Conservation (phyloP, 2,113 vertebrate species). For the Carassius gibelio region DNA sequence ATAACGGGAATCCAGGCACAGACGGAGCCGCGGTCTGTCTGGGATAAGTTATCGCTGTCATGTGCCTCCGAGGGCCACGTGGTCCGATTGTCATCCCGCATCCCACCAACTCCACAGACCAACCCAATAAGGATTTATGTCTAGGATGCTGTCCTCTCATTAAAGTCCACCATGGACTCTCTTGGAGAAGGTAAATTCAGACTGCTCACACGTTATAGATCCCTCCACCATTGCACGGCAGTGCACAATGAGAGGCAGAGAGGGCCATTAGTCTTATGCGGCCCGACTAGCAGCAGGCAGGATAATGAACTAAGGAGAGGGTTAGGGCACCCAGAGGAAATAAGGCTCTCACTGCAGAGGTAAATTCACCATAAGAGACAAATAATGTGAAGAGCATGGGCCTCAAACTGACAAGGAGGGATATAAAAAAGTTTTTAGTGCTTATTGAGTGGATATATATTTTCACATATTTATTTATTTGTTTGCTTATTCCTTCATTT, state of each 20-base stretch:
- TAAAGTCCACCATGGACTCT: conserved; percentile 58
- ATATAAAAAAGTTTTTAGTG: conserved; percentile 38
- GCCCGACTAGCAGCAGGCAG: conserved; percentile 63
- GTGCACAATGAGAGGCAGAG: conserved; percentile 68
- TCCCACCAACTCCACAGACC: conserved; percentile 64
- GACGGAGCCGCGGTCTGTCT: conserved; percentile 59
- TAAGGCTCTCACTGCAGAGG: conserved; percentile 47
- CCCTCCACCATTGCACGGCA: conserved; percentile 62
- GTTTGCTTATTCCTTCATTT: conserved; percentile 25
- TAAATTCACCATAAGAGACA: conserved; percentile 53
- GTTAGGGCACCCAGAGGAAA: conserved; percentile 49
- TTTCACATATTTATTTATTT: conserved; percentile 33
- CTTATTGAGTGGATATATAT: conserved; percentile 29
- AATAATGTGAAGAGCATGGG: conserved; percentile 38
- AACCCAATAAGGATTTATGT: conserved; percentile 66
- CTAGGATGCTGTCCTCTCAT: conserved; percentile 66
- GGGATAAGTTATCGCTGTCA: conserved; percentile 50
- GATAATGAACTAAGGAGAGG: conserved; percentile 70
- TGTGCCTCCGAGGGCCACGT: not conserved
- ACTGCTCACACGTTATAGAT: conserved; percentile 67
- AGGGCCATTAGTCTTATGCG: conserved; percentile 71
- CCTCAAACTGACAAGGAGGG: conserved; percentile 49
- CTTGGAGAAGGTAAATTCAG: conserved; percentile 63
- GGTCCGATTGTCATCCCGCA: conserved; percentile 46
- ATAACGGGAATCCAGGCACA: conserved; percentile 56